A percentile compares a stretch with the other conserved stretches of the same genome.
Conservation (phyloP, 2,113 vertebrate genomes). For the Tragulus kanchil region DNA sequence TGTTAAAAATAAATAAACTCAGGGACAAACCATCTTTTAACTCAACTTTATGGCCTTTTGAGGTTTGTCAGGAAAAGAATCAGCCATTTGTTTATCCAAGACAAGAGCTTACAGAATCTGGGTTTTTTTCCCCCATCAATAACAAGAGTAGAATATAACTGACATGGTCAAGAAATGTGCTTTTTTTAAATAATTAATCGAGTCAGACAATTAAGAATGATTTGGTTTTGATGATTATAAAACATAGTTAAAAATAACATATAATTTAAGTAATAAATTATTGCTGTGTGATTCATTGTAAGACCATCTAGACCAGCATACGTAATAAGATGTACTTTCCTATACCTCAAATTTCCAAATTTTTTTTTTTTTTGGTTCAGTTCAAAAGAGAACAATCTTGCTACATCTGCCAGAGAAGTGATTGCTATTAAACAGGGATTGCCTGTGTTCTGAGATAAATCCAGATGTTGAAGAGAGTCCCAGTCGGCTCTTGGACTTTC, state of each 20-base stretch:
- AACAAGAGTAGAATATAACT: constrained; percentile 15
- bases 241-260: neutral
- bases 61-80: constrained; percentile 15
- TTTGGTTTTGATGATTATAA: constrained; percentile 45
- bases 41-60: constrained; percentile 39
- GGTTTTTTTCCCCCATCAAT: neutral
- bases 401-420: constrained; percentile 38
- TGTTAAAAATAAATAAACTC: constrained; percentile 11
- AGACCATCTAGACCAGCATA: neutral
- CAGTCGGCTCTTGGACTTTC: neutral
- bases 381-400: constrained; percentile 31
- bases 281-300: neutral
- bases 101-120: constrained; percentile 48
- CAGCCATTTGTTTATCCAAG: neutral
- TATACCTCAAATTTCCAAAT: constrained; percentile 48
- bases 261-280: constrained; percentile 44
- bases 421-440: neutral
- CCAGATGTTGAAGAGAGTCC: constrained; percentile 42
- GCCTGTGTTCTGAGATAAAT: constrained; percentile 29
- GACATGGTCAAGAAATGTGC: constrained; percentile 3
- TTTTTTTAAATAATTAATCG: neutral
- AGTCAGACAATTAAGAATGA: constrained; percentile 2
- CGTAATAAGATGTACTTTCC: neutral
- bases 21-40: constrained; percentile 44
- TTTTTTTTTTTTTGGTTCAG: constrained; percentile 43